Base-by-base conservation (phyloP, 2,113 vertebrate genomes). In the Lonchura striata region DNA sequence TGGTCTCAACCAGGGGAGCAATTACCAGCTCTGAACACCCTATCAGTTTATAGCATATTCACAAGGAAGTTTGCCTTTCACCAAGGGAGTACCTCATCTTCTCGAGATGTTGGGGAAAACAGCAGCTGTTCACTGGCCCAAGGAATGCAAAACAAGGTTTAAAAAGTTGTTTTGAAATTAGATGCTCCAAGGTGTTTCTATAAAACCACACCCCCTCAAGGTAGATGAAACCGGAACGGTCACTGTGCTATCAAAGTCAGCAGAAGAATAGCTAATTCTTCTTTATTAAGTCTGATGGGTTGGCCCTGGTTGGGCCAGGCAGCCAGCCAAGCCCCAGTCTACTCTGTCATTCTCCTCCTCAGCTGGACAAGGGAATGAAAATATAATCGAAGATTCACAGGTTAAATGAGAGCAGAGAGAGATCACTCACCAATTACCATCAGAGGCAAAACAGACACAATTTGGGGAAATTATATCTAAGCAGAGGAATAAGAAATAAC, bases 351-450 rank as follows among this genome's bases (percentile, higher is more conserved):
- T 65, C 23, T 60, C 16, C n/a, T 69, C 23, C 37, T 69, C 54
- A 61, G 7, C 13, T n/a, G 31, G 42, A 33, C 20, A 54, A 46
- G 10, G 13, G 25, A 74, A 39, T 24, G 15, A 68, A 72, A 72
- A 66, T 23, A 41, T 2, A 66, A 64, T 7, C 28, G 15, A 90
- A 79, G 28, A 30, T 49, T 65, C 7, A 7, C 0, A 0, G 14
- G 20, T 65, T 0, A 0, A n/a, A 59, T 15, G 41, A 59, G 24
- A n/a, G 24, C 9, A 46, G 20, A 20, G 39, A 72, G 66, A 19
- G 13, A 72, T 53, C 24, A 79, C 12, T 10, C 46, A 65, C 12
- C n/a, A 35, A 8, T 44, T n/a, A 71, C 7, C 8, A 3, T 39
- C 50, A 52, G 3, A 2, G 2, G 20, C 14, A 52, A 72, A 84